Conservation (phyloP, 2,113 vertebrate species). For the Rattus rattus region DNA sequence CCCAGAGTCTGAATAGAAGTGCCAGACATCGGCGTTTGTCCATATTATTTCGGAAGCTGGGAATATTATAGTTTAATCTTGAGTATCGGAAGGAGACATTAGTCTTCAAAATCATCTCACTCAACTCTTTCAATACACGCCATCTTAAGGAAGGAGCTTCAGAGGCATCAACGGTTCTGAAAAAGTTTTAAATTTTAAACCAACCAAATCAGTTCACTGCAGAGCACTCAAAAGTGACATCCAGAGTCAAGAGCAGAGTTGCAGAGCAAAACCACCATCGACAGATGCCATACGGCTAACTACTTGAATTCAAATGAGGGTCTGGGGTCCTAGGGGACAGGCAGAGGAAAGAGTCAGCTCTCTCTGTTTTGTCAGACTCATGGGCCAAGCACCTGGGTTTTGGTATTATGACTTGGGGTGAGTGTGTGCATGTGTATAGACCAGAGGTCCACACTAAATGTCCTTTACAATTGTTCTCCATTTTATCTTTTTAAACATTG, state of each 20-base stretch:
- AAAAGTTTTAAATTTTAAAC: conserved; percentile 28
- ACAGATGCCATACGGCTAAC: background rate
- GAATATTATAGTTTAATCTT: conserved; percentile 44
- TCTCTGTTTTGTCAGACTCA: background rate
- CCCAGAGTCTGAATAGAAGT: conserved; percentile 14
- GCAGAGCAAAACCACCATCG: background rate
- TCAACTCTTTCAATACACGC: conserved; percentile 2
- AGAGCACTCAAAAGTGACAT: conserved; percentile 18
- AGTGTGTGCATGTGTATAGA: background rate
- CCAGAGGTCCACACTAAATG: background rate
- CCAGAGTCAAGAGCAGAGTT: background rate
- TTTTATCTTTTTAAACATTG: background rate
- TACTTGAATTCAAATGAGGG: conserved; percentile 43
- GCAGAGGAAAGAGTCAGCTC: background rate
- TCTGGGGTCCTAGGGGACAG: background rate
- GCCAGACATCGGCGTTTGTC: background rate
- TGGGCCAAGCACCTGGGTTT: background rate
- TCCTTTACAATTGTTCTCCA: background rate
- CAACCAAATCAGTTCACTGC: conserved; percentile 5
- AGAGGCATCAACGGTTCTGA: background rate
- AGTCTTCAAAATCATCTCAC: conserved; percentile 31
- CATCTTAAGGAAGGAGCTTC: conserved; percentile 5
- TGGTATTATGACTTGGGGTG: background rate
- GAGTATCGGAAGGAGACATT: background rate
- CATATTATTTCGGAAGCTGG: conserved; percentile 4